phyloP scores from a whole-genome alignment of 2,888 invertebrate species.

The Ypsolopha sequella region DNA sequence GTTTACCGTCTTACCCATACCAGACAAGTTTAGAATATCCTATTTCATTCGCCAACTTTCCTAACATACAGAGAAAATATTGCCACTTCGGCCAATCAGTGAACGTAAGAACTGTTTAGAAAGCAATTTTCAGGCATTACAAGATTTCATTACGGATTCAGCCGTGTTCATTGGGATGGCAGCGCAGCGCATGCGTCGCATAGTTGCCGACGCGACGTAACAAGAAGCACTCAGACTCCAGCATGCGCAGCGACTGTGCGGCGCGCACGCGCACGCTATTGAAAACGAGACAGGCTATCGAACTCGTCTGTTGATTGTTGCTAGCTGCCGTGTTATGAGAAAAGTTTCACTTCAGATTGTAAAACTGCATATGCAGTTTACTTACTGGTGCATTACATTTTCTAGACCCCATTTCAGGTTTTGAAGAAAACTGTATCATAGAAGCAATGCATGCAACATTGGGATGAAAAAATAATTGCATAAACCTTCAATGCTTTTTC shows the following conservation, averaged over 20 bases:
- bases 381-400: too few relatives aligned
- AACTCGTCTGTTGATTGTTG: slow-evolving; percentile 33
- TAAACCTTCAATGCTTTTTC: too few relatives aligned
- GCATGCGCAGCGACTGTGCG: slow-evolving; percentile 10
- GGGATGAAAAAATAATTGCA: too few relatives aligned
- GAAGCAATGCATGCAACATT: too few relatives aligned
- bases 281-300: slow-evolving; percentile 61
- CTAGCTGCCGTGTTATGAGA: slow-evolving; percentile 5
- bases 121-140: slow-evolving; percentile 6
- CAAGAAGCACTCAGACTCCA: slow-evolving; percentile 37
- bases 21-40: not conserved
- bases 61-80: not conserved
- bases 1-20: not conserved
- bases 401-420: too few relatives aligned
- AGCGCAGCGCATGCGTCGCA: too few relatives aligned
- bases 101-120: slow-evolving; percentile 1
- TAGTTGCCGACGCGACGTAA: slow-evolving; percentile 11
- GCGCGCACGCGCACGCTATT: slow-evolving; percentile 30
- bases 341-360: too few relatives aligned
- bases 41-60: slow-evolving; percentile 1
- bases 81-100: not conserved
- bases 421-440: too few relatives aligned
- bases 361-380: too few relatives aligned
- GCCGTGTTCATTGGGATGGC: too few relatives aligned
- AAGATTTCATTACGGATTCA: slow-evolving; percentile 8